phyloP scores from a whole-genome alignment of 1,140 invertebrate genomes.

The Drosophila grimshawi region DNA sequence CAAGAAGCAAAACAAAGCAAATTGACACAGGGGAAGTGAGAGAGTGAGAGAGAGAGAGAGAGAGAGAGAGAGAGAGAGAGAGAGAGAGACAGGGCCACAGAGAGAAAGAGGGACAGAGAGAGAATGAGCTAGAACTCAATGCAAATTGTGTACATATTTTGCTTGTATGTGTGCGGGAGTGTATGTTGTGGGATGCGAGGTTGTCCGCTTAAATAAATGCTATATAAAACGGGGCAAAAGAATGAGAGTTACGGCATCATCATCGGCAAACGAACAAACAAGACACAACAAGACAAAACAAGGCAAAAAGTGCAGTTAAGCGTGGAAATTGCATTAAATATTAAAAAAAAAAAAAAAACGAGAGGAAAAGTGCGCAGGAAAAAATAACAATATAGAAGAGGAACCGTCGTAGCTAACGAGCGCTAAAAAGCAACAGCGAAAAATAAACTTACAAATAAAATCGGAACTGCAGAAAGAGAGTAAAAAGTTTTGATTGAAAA shows the following conservation, averaged over 20 bases:
- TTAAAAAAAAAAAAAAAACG: slow-evolving; percentile 62
- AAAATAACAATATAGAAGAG: slow-evolving; percentile 41
- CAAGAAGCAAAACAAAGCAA: slow-evolving; percentile 41
- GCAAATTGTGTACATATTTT: slow-evolving; percentile 74
- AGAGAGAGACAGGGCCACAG: background rate
- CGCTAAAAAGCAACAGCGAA: slow-evolving; percentile 72
- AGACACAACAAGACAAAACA: slow-evolving; percentile 30
- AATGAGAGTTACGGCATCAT: slow-evolving; percentile 5
- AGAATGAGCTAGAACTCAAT: slow-evolving; percentile 18
- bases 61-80: background rate
- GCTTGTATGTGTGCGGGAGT: slow-evolving; percentile 39
- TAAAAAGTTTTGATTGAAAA: slow-evolving; percentile 79
- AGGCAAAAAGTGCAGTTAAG: slow-evolving; percentile 78
- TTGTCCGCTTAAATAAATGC: slow-evolving; percentile 75
- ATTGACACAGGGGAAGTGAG: background rate
- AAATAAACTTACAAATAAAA: slow-evolving; percentile 14
- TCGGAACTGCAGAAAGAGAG: slow-evolving; percentile 36
- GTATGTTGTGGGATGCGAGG: background rate
- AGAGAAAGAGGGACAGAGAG: background rate
- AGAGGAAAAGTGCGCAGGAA: slow-evolving; percentile 25
- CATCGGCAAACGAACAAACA: slow-evolving; percentile 44
- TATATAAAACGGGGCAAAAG: slow-evolving; percentile 56
- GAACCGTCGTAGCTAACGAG: slow-evolving; percentile 68
- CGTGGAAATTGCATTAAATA: slow-evolving; percentile 82
- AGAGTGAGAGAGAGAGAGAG: slow-evolving; percentile 18